Conservation (phyloP, 2,113 vertebrate species). For the Actenoides hombroni region DNA sequence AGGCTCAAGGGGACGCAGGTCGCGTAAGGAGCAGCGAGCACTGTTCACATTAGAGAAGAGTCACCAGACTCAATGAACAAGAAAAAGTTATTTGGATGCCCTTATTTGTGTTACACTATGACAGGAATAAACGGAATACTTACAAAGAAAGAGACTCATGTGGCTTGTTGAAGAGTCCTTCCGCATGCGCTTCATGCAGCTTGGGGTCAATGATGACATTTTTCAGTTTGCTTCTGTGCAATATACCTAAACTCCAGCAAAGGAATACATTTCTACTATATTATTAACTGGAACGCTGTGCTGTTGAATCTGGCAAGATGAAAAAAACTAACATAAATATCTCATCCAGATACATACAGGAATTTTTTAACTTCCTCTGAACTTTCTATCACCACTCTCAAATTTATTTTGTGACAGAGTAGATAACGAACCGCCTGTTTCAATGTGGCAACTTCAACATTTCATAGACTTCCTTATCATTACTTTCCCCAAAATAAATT, state of each 20-base stretch:
- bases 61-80: background rate
- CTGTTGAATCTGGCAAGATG: background rate
- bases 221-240: background rate
- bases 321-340: background rate
- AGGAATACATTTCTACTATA: background rate
- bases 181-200: background rate
- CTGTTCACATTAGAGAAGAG: background rate
- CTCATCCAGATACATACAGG: background rate
- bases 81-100: background rate
- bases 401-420: background rate
- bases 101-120: background rate
- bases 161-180: background rate
- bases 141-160: background rate
- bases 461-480: background rate
- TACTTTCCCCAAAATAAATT: background rate
- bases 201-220: background rate
- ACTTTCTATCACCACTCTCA: background rate
- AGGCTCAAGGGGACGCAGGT: background rate
- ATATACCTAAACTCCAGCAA: background rate
- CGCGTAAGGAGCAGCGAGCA: background rate
- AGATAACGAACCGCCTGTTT: background rate
- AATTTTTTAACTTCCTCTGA: background rate
- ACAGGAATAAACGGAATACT: slow-evolving; percentile 23
- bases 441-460: background rate
- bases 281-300: background rate